These are phyloP conservation scores for Mycteria americana DNA, from an alignment of 2,797 vertebrate species.

Conservation along the genomic window DNA sequence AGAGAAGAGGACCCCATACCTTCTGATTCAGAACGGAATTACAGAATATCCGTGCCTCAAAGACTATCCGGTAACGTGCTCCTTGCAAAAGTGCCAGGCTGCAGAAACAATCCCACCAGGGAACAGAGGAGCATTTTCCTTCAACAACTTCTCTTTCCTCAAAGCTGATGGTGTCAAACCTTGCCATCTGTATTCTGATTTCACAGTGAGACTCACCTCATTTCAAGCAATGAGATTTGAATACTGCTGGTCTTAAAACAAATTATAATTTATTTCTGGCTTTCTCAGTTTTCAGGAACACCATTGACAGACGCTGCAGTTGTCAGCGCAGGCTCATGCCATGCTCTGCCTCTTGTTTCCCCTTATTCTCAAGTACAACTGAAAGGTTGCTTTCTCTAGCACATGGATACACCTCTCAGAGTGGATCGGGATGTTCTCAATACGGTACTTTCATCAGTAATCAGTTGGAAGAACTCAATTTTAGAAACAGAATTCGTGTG, in stretches of 20 bases:
- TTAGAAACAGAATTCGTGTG: constrained; percentile 79
- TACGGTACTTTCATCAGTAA: constrained; percentile 23
- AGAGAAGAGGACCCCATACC: not conserved
- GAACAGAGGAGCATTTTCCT: not conserved
- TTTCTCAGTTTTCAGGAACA: constrained; percentile 2
- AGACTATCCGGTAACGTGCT: not conserved
- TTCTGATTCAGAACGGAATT: not conserved
- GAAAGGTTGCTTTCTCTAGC: constrained; percentile 23
- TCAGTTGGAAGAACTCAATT: constrained; percentile 76
- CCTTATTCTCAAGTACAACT: not conserved
- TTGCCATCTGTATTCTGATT: not conserved
- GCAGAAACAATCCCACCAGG: not conserved
- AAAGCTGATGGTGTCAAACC: not conserved
- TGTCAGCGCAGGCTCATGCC: not conserved
- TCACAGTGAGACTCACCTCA: not conserved
- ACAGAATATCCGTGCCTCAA: not conserved
- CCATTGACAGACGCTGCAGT: not conserved
- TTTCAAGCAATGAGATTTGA: not conserved
- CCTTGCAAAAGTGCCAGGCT: not conserved
- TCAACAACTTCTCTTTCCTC: not conserved
- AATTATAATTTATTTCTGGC: not conserved
- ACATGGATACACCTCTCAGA: not conserved
- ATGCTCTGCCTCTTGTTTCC: not conserved
- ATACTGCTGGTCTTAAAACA: not conserved
- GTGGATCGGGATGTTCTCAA: not conserved